phyloP scores from a whole-genome alignment of 1,140 invertebrate species.

The Acromyrmex echinatior region DNA sequence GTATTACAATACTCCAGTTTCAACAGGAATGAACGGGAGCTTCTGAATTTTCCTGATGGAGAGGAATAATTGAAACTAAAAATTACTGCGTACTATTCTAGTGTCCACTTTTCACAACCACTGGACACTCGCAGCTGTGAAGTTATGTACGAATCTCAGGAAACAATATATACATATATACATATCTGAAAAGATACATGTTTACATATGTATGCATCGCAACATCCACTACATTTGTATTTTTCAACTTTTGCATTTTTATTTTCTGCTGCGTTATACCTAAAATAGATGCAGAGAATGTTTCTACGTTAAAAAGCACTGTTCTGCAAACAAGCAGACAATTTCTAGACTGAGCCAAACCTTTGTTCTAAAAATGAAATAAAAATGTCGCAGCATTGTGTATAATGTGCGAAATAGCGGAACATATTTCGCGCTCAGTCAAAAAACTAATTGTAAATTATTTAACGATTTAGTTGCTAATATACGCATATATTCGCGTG shows the following conservation, averaged over 20 bases:
- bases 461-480: slow-evolving; percentile 29
- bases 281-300: slow-evolving; percentile 29
- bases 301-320: slow-evolving; percentile 24
- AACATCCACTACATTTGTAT: slow-evolving; percentile 9
- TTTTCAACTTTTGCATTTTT: slow-evolving; percentile 26
- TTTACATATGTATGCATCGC: slow-evolving; percentile 1
- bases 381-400: background rate
- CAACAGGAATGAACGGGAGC: background rate
- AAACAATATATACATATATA: background rate
- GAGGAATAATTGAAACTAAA: slow-evolving; percentile 27
- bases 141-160: slow-evolving; percentile 18
- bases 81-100: background rate
- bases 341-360: background rate
- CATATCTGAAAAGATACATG: background rate
- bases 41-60: background rate
- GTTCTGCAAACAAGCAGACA: slow-evolving; percentile 13
- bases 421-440: background rate
- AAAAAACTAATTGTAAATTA: background rate
- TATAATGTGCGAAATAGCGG: background rate
- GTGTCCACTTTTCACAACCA: background rate
- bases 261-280: background rate
- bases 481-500: background rate
- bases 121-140: background rate
- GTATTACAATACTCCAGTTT: background rate
- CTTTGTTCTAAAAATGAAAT: background rate